A percentile compares a stretch with the other conserved stretches of the same genome.
Evolutionary conservation across 2,113 vertebrate genomes (phyloP).

Genomic region (Gadus chalcogrammus): DNA sequence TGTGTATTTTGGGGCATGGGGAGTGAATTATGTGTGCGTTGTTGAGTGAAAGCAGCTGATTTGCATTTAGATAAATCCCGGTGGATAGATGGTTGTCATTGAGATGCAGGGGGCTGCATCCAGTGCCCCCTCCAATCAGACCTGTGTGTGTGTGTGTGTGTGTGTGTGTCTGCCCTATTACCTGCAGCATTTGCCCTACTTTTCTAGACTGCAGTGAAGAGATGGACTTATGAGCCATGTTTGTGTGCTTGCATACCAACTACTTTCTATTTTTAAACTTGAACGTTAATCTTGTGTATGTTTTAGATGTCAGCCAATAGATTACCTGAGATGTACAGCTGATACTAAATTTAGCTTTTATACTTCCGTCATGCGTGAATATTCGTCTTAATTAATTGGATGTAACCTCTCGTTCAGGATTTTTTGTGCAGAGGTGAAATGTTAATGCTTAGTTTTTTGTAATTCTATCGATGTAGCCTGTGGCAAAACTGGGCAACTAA

Average conservation of each 20-base stretch:
- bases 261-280: not conserved
- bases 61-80: slow-evolving; percentile 71
- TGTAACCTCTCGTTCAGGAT: too few relatives aligned
- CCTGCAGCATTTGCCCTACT: slow-evolving; percentile 50
- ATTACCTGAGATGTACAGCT: not conserved
- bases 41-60: slow-evolving; percentile 57
- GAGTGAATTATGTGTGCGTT: slow-evolving; percentile 58
- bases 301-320: slow-evolving; percentile 3
- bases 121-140: slow-evolving; percentile 34
- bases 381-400: too few relatives aligned
- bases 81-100: slow-evolving; percentile 58
- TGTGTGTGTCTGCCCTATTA: slow-evolving; percentile 18
- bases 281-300: slow-evolving; percentile 8
- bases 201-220: slow-evolving; percentile 34
- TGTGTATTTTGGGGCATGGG: slow-evolving; percentile 39
- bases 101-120: slow-evolving; percentile 55
- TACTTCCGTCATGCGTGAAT: too few relatives aligned
- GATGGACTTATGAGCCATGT: slow-evolving; percentile 39
- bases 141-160: slow-evolving; percentile 14
- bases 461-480: too few relatives aligned
- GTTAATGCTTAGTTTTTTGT: too few relatives aligned
- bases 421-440: too few relatives aligned
- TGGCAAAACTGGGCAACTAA: too few relatives aligned
- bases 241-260: slow-evolving; percentile 11
- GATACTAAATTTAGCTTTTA: too few relatives aligned